Evolutionary conservation across 2,888 invertebrate genomes (phyloP), one percentile per base, ranked within the genome.

Genomic region (Unio delphinus): DNA sequence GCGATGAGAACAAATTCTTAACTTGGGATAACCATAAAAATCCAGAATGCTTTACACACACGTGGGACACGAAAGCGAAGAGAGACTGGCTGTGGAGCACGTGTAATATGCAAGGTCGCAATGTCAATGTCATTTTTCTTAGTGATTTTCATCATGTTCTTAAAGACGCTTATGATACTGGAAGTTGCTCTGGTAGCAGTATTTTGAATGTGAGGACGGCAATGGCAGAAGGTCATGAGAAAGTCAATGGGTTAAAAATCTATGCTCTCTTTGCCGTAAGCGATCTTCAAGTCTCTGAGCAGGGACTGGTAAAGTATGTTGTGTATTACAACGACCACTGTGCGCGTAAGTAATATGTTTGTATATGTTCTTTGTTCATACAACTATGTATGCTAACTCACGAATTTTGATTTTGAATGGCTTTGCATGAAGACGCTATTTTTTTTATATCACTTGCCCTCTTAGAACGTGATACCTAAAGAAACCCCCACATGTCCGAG

Each of bases 211-310:
- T 80, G 3, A 72, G 70, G 62, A 56, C 68, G 15, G 70, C 70
- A 64, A 65, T 80, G n/a, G 34, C 23, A 15, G 79, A 81, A 64
- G 81, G 81, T 7, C 81, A 81, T 66, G 55, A 56, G 18, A n/a
- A 70, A 56, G 75, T 75, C n/a, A 54, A 18, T 1, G 71, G 69
- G 8, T 61, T 81, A 20, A 72, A 78, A 69, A 79, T 81, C 4
- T 81, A 80, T 65, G 81, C 76, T 6, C 63, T 81, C n/a, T 80
- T 79, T 67, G 80, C 81, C n/a, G 79, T 70, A 15, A 80, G 80
- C 68, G 80, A 81, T 45, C n/a, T 67, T 1, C 72, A 55, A 0
- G 81, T 81, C 3, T 76, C 80, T 0, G 81, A 81, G 64, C 70
- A 74, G 30, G 56, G 72, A 23, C 61, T 79, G 18, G 74, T 81